Base-by-base conservation (phyloP, 2,888 invertebrate genomes). In the Octonoba sinensis region DNA sequence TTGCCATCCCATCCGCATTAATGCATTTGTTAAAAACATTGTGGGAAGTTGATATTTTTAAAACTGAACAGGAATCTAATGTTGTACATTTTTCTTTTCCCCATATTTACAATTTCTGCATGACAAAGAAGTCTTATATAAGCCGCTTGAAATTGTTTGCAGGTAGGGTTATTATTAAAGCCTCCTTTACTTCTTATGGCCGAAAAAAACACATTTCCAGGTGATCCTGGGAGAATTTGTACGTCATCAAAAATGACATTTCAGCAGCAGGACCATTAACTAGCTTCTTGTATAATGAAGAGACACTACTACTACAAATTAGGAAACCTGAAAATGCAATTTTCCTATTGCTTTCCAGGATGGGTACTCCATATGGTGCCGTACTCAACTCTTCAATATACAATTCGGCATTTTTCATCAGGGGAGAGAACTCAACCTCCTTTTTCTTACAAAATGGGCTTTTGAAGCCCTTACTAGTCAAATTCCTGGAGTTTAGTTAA, bases 191-290 rank as follows among this genome's bases (percentile, higher is more conserved):
- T 69, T 12, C 77, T 36, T 16, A 77, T 64, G 6, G 56, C 51
- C n/a, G 18, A 11, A 18, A 70, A 71, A 16, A 70, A 56, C n/a
- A n/a, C 49, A 71, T 47, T 27, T 77, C 46, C 16, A 76, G n/a
- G 49, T 76, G 67, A 49, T 76, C 76, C 22, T 76, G 67, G 6
- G 49, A 60, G 11, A 66, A 54, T 24, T 75, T 75, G 22, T 67
- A 66, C 1, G 56, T 65, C 20, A 54, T 18, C 1, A 65, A 49
- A 59, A 46, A 59, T 1, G 36, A 36, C 1, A 4, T 11, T 36
- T 36, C 11, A 8, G 6, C 6, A 6, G 1, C 11, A 1, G 3
- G 6, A 1, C 1, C n/a, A 44, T 60, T 44, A n/a, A 20, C 13
- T 64, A 56, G 20, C 27, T 3, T 18, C 12, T 15, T 36, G 36